These are phyloP conservation scores for Mesitornis unicolor DNA, from an alignment of 2,113 vertebrate species.

Conservation along the genomic window DNA sequence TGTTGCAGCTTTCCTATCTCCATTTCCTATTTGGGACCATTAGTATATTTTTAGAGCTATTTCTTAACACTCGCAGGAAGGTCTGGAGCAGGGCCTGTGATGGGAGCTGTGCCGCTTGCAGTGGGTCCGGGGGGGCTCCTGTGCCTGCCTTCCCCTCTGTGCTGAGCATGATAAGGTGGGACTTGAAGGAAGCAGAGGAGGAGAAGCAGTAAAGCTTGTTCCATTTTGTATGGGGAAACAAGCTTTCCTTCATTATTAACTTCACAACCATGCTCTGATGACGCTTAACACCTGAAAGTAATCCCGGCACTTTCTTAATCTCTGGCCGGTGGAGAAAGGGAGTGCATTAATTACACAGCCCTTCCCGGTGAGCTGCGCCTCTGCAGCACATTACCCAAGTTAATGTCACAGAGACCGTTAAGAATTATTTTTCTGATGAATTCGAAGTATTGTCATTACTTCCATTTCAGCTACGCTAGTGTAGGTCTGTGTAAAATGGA, in stretches of 20 bases:
- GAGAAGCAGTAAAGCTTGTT: background rate
- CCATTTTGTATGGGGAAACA: background rate
- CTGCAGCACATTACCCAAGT: background rate
- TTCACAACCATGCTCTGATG: background rate
- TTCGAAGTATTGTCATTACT: background rate
- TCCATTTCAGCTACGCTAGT: rapidly evolving
- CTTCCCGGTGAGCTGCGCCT: background rate
- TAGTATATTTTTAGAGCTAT: background rate
- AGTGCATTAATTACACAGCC: background rate
- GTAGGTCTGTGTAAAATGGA: rapidly evolving
- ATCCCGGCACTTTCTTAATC: background rate
- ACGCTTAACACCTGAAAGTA: background rate
- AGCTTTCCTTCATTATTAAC: background rate
- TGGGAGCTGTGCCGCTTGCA: background rate
- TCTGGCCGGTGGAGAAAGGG: background rate
- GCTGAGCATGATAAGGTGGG: no score
- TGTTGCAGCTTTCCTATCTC: background rate
- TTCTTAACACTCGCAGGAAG: background rate
- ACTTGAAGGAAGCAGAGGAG: background rate
- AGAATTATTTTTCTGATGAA: background rate
- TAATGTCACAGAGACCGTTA: background rate
- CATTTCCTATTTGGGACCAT: rapidly evolving
- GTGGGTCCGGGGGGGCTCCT: background rate
- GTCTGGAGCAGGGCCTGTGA: rapidly evolving
- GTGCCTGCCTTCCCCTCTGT: no score